Evolutionary conservation across 2,888 invertebrate genomes (phyloP).

Genomic region (Acleris emargana): DNA sequence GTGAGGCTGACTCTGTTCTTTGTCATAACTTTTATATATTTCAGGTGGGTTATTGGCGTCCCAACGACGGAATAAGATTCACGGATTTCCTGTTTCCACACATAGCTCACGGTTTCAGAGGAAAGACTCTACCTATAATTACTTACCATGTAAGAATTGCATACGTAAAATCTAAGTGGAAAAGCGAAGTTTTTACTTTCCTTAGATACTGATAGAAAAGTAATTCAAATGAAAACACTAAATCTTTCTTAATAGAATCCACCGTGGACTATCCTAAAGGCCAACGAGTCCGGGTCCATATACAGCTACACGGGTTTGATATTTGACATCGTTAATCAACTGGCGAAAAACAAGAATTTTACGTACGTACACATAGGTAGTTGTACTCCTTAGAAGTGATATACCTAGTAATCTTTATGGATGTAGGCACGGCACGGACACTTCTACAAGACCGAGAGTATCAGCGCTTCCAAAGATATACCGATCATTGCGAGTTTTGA

Average conservation of each 20-base stretch:
- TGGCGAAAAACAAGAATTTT: slow-evolving; percentile 91
- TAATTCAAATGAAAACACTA: neutral
- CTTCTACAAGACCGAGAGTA: no score
- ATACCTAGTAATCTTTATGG: no score
- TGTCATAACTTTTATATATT: slow-evolving; percentile 6
- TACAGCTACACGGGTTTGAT: slow-evolving; percentile 87
- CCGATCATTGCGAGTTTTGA: no score
- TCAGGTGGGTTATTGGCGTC: slow-evolving; percentile 89
- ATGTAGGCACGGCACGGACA: no score
- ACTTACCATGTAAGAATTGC: slow-evolving; percentile 88
- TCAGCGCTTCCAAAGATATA: no score
- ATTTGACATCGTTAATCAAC: slow-evolving; percentile 90
- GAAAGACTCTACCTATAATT: slow-evolving; percentile 87
- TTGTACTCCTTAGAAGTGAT: no score
- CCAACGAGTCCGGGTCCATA: slow-evolving; percentile 83
- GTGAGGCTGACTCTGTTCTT: no score
- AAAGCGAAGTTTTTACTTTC: neutral
- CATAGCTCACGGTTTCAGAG: slow-evolving; percentile 90
- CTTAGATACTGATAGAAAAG: neutral
- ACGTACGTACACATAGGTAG: slow-evolving; percentile 78
- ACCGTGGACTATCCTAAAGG: slow-evolving; percentile 91
- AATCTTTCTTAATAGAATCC: slow-evolving; percentile 86
- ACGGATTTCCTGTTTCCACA: slow-evolving; percentile 91
- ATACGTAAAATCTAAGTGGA: neutral
- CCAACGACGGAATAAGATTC: slow-evolving; percentile 86